phyloP scores from a whole-genome alignment of 1,140 invertebrate genomes.

The Pseudoatta argentina region DNA sequence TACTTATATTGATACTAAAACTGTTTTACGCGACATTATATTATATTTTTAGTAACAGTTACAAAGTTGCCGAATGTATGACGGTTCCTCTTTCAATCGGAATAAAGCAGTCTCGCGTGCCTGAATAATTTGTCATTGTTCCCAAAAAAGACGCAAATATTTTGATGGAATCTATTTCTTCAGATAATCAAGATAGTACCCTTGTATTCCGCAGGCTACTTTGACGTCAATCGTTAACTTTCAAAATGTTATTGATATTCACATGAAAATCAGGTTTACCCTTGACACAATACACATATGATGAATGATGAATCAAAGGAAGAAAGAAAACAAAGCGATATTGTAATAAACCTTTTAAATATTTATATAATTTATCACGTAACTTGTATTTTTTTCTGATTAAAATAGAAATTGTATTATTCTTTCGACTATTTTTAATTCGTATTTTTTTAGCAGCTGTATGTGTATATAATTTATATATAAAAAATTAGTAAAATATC shows the following conservation, averaged over 20 bases:
- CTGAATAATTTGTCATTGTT: not conserved
- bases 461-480: not conserved
- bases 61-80: not conserved
- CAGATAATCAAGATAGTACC: not conserved
- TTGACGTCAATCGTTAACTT: slow-evolving; percentile 15
- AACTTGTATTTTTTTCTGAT: not conserved
- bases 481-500: not conserved
- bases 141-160: not conserved
- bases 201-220: slow-evolving; percentile 17
- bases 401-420: not conserved
- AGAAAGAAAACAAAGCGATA: not conserved
- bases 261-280: slow-evolving; percentile 12
- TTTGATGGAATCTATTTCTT: not conserved
- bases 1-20: not conserved
- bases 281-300: slow-evolving; percentile 47
- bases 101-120: not conserved
- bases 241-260: slow-evolving; percentile 37
- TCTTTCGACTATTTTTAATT: not conserved
- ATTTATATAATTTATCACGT: not conserved
- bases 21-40: not conserved
- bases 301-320: slow-evolving; percentile 17
- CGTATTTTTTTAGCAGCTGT: not conserved
- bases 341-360: not conserved
- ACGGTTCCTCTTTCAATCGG: slow-evolving; percentile 4
- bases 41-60: not conserved